Percentiles rank a stretch among this genome's conserved stretches.
These are phyloP conservation scores for Caracal caracal DNA, from an alignment of 2,113 vertebrate genomes.

Conservation along the genomic window DNA sequence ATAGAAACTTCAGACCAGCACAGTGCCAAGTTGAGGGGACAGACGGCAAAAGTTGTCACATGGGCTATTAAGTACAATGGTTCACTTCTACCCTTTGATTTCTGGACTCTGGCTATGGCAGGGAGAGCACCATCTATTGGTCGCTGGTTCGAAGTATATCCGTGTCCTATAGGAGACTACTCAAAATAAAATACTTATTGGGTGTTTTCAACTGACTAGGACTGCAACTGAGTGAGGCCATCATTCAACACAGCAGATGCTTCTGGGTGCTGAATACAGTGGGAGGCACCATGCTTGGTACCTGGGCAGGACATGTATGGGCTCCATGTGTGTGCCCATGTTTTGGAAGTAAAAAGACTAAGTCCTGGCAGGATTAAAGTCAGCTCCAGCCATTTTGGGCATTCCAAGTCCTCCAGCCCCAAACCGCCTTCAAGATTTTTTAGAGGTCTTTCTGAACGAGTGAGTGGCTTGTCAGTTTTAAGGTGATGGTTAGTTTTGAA, in stretches of 20 bases:
- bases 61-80: not conserved
- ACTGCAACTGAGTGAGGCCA: not conserved
- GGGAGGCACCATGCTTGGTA: not conserved
- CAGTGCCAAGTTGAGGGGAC: not conserved
- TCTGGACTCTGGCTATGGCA: not conserved
- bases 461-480: not conserved
- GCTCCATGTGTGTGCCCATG: not conserved
- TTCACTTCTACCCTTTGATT: not conserved
- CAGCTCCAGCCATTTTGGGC: no score
- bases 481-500: no score
- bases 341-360: no score
- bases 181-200: not conserved
- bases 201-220: not conserved
- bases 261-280: no score
- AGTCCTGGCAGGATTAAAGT: not conserved
- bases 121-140: not conserved
- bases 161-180: not conserved
- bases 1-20: no score
- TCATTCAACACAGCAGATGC: not conserved
- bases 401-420: not conserved
- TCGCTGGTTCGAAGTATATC: not conserved
- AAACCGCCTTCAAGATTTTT: rapidly evolving
- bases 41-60: not conserved
- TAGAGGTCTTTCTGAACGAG: not conserved
- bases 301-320: no score